These are phyloP conservation scores for Takifugu flavidus DNA, from an alignment of 2,113 vertebrate species.

Conservation along the genomic window DNA sequence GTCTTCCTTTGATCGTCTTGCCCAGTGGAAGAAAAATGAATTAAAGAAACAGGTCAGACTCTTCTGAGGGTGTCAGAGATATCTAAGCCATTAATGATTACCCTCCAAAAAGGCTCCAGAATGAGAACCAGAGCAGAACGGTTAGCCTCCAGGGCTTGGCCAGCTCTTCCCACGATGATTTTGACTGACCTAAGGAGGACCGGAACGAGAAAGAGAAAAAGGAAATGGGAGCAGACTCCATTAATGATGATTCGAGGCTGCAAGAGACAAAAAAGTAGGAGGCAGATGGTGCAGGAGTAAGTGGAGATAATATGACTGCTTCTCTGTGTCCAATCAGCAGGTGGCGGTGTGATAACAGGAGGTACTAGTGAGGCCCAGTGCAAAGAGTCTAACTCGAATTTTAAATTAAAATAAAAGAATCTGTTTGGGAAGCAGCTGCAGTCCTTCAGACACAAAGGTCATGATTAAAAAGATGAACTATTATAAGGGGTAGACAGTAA, in stretches of 20 bases:
- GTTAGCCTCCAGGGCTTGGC: neutral
- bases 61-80: conserved; percentile 74
- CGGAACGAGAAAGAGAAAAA: neutral
- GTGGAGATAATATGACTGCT: neutral
- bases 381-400: neutral
- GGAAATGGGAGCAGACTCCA: neutral
- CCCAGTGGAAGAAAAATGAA: conserved; percentile 95
- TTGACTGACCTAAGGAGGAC: neutral
- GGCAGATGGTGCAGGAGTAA: too few species aligned
- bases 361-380: neutral
- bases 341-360: conserved; percentile 31
- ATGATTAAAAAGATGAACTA: neutral
- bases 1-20: conserved; percentile 88
- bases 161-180: neutral
- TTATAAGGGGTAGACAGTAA: conserved; percentile 13
- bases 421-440: neutral
- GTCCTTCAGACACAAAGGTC: neutral
- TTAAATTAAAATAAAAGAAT: neutral
- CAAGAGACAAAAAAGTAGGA: neutral
- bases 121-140: conserved; percentile 3
- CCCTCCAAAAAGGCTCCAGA: neutral
- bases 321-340: conserved; percentile 33
- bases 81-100: neutral
- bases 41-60: conserved; percentile 94
- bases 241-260: neutral